Evolutionary conservation across 2,797 vertebrate genomes (phyloP).

Genomic region (Psittacula echo): DNA sequence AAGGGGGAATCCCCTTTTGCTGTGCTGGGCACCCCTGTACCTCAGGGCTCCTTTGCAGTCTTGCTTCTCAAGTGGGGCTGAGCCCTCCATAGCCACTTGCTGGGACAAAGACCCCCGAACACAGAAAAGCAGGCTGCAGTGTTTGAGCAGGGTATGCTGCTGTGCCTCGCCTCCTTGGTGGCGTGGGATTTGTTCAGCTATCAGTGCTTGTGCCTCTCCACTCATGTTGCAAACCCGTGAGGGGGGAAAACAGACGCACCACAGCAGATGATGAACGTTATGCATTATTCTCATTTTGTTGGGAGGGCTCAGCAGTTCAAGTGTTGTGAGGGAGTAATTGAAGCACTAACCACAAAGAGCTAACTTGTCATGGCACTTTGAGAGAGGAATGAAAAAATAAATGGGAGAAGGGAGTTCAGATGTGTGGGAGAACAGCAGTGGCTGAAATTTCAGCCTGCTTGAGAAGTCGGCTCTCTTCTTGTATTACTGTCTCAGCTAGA

Average conservation of each 20-base stretch:
- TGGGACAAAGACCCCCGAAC: background rate
- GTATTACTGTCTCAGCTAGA: background rate
- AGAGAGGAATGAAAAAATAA: conserved; percentile 32
- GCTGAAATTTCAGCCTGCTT: conserved; percentile 19
- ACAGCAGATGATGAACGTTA: conserved; percentile 1
- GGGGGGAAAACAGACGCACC: background rate
- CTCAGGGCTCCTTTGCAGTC: background rate
- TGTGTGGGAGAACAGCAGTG: conserved; percentile 15
- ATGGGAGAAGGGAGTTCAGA: conserved; percentile 33
- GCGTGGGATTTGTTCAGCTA: conserved; percentile 29
- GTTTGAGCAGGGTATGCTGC: background rate
- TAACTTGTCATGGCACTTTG: background rate
- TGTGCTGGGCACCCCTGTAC: background rate
- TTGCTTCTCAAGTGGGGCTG: background rate
- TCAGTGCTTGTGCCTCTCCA: conserved; percentile 11
- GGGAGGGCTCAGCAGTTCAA: conserved; percentile 46
- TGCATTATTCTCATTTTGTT: conserved; percentile 58
- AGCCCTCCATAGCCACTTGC: background rate
- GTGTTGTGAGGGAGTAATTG: conserved; percentile 46
- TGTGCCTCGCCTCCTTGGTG: background rate
- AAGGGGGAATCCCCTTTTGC: background rate
- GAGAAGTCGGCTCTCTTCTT: background rate
- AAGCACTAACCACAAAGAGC: conserved; percentile 44
- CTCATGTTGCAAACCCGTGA: background rate
- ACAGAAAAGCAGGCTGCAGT: background rate